These are phyloP conservation scores for Eupithecia inturbata DNA, from an alignment of 2,888 invertebrate species.

Conservation along the genomic window DNA sequence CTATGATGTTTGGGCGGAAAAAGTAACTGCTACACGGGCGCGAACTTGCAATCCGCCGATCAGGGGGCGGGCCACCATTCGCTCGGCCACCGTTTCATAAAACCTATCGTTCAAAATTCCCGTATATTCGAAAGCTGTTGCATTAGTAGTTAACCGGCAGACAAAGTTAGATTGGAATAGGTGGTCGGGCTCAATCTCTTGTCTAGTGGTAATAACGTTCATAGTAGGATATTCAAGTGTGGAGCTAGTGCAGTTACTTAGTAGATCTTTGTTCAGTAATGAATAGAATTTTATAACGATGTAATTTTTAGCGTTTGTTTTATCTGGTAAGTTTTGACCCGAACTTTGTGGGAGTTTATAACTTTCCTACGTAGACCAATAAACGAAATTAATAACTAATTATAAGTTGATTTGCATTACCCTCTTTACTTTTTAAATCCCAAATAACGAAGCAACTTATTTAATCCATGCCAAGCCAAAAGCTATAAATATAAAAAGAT, in stretches of 20 bases:
- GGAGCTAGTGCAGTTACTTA: neutral
- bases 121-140: slow-evolving; percentile 7
- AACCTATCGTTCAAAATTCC: slow-evolving; percentile 16
- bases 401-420: neutral
- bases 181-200: slow-evolving; percentile 27
- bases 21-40: neutral
- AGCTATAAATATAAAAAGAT: neutral
- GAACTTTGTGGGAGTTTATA: neutral
- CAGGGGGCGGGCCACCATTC: neutral
- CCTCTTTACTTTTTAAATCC: neutral
- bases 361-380: neutral
- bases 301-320: neutral
- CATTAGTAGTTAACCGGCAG: slow-evolving; percentile 34
- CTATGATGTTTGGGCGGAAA: too few relatives aligned
- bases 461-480: neutral
- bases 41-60: neutral
- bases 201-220: slow-evolving; percentile 26
- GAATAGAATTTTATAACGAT: neutral
- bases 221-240: slow-evolving; percentile 5
- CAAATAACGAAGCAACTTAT: neutral
- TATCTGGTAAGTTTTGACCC: neutral
- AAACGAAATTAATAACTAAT: neutral
- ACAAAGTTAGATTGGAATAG: slow-evolving; percentile 43
- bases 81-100: neutral
- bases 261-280: neutral